phyloP scores from a whole-genome alignment of 92 coral and sea anemone species.

The Palythoa grandis region DNA sequence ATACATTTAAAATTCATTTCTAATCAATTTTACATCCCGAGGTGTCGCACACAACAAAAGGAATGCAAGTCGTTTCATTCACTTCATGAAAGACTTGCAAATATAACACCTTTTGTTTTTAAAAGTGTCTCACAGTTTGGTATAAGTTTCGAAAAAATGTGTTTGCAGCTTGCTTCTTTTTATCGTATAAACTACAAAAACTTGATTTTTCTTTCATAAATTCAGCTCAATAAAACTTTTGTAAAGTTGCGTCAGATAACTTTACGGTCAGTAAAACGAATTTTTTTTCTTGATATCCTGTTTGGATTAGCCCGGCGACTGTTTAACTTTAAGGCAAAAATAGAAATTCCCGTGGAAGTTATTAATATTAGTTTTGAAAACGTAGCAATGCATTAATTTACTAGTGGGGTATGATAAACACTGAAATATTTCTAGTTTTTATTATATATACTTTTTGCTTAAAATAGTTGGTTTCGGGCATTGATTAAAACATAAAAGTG shows the following conservation, averaged over 20 bases:
- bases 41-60: neutral
- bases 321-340: constrained; percentile 1
- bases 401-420: neutral
- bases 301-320: constrained; percentile 9
- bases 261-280: neutral
- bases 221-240: neutral
- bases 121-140: neutral
- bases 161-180: constrained; percentile 32
- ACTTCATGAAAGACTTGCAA: neutral
- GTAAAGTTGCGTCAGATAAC: neutral
- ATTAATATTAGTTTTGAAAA: constrained; percentile 12
- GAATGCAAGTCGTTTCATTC: neutral
- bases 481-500: no score
- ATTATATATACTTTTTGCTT: neutral
- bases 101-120: constrained; percentile 13
- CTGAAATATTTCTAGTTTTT: neutral
- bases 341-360: constrained; percentile 15
- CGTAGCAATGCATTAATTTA: neutral
- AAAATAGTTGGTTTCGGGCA: no score
- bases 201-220: neutral
- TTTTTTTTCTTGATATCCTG: neutral
- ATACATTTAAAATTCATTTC: neutral
- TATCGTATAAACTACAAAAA: neutral
- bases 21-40: neutral
- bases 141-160: constrained; percentile 15